phyloP scores from a whole-genome alignment of 2,888 invertebrate species.

The Galerucella nymphaeae region DNA sequence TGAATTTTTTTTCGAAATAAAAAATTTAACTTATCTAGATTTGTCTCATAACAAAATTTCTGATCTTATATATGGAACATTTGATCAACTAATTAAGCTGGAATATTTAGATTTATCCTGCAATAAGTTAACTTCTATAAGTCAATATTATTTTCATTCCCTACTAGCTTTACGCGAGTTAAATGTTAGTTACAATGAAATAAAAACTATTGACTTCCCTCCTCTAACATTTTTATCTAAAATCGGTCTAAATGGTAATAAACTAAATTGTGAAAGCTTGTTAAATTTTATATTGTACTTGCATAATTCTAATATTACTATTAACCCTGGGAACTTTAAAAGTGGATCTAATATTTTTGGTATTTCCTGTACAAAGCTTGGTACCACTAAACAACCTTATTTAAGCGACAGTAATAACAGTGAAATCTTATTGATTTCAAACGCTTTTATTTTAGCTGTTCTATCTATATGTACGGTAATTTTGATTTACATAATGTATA shows the following conservation, averaged over 20 bases:
- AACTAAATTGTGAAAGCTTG: not conserved
- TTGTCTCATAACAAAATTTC: not conserved
- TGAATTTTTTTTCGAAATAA: not conserved
- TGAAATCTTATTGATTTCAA: not conserved
- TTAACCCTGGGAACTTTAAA: not conserved
- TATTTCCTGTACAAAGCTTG: not conserved
- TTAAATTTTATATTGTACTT: not conserved
- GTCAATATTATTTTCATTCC: not conserved
- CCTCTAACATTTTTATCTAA: not conserved
- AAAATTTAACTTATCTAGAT: not conserved
- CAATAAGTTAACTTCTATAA: not conserved
- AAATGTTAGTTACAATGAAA: not conserved
- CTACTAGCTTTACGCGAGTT: not conserved
- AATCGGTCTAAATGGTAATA: not conserved
- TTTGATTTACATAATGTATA: not conserved
- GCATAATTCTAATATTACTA: not conserved
- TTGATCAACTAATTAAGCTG: not conserved
- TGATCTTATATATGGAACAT: not conserved
- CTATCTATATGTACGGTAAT: not conserved
- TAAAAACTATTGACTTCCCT: not conserved
- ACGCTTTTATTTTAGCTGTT: not conserved
- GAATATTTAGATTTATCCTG: not conserved
- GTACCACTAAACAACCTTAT: not conserved
- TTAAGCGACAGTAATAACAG: not conserved
- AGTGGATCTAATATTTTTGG: not conserved